phyloP scores from a whole-genome alignment of 23 tunicate genomes.

The Halocynthia roretzi region DNA sequence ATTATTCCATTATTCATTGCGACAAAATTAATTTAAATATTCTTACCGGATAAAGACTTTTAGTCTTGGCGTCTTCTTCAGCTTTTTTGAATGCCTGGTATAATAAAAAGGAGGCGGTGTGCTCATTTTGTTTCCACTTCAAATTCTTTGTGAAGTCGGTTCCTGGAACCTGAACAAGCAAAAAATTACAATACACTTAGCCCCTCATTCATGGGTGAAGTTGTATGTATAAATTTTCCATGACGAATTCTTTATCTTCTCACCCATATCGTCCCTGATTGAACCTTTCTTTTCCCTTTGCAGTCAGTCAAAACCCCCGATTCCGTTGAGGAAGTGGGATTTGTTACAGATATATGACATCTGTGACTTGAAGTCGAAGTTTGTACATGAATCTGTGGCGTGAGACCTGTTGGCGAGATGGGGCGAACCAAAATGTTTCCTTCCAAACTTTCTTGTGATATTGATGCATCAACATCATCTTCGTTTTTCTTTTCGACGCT shows the following conservation, averaged over 20 bases:
- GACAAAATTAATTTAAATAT: background rate
- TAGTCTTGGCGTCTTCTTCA: conserved; percentile 2
- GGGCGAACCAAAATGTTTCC: too few species aligned
- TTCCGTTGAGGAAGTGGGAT: background rate
- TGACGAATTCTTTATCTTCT: background rate
- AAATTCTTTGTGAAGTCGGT: background rate
- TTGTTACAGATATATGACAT: background rate
- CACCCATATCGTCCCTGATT: conserved; percentile 24
- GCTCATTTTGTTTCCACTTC: conserved; percentile 1
- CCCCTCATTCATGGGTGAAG: background rate
- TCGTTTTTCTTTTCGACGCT: too few species aligned
- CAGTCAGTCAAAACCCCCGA: background rate
- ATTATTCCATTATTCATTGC: too few species aligned
- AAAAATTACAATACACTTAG: background rate
- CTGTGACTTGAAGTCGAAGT: background rate
- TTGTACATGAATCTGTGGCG: conserved; percentile 4
- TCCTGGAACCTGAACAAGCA: background rate
- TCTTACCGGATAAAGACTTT: background rate
- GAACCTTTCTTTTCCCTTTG: conserved; percentile 17
- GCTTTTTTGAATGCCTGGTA: conserved; percentile 7
- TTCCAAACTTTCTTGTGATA: too few species aligned
- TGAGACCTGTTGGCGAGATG: too few species aligned
- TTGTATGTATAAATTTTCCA: background rate
- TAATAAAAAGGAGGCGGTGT: conserved; percentile 10
- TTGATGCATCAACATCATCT: too few species aligned